These are phyloP conservation scores for Carettochelys insculpta DNA, from an alignment of 2,113 vertebrate genomes.

Conservation along the genomic window DNA sequence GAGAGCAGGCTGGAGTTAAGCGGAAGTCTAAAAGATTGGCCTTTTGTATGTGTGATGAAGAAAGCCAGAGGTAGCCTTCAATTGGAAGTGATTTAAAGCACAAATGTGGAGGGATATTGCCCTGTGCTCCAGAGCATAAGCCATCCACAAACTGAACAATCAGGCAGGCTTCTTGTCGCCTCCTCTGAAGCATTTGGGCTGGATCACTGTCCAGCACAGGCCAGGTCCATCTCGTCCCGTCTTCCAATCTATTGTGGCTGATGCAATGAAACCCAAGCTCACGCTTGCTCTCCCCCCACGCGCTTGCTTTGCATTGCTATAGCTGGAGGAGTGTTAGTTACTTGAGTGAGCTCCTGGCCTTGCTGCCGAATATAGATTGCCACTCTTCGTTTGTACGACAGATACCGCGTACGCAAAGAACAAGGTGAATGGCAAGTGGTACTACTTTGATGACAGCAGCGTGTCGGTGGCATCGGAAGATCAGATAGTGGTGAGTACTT, in stretches of 20 bases:
- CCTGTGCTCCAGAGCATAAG: too few species aligned
- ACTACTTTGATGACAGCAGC: conserved; percentile 95
- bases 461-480: conserved; percentile 93
- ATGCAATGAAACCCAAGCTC: too few species aligned
- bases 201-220: too few species aligned
- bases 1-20: not conserved
- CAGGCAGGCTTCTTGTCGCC: too few species aligned
- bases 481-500: conserved; percentile 93
- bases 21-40: not conserved
- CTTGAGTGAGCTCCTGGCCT: accelerated
- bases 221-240: too few species aligned
- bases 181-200: too few species aligned
- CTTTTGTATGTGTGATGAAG: not conserved
- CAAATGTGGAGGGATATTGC: too few species aligned
- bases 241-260: too few species aligned
- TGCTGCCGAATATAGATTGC: not conserved
- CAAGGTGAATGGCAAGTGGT: conserved; percentile 90
- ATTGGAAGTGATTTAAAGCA: not conserved
- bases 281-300: too few species aligned
- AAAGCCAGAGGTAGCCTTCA: not conserved
- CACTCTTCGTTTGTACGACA: conserved; percentile 67
- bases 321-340: too few species aligned
- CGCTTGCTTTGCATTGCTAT: too few species aligned
- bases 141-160: too few species aligned
- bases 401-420: conserved; percentile 96